Evolutionary conservation across 2,888 invertebrate species (phyloP).

Genomic region (Eretmocerus hayati): DNA sequence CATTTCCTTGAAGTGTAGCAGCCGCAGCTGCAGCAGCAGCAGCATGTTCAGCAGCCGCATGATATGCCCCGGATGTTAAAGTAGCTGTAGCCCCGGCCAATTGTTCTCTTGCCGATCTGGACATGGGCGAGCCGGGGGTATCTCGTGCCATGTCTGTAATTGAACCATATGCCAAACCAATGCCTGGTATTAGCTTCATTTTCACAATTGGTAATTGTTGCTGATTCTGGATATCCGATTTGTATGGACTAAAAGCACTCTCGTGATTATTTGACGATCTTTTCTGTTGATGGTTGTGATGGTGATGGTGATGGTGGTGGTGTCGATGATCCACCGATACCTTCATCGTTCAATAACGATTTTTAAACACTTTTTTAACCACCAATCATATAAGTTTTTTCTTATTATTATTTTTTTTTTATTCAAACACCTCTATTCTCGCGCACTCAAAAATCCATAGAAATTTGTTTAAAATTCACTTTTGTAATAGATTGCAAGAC

Average conservation of each 20-base stretch:
- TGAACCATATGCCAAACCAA: constrained; percentile 14
- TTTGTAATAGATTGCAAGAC: too few relatives aligned
- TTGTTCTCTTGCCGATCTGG: constrained; percentile 44
- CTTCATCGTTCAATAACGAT: too few relatives aligned
- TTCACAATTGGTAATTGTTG: not conserved
- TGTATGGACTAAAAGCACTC: constrained; percentile 30
- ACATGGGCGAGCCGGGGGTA: constrained; percentile 48
- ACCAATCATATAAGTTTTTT: too few relatives aligned
- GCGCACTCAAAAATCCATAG: too few relatives aligned
- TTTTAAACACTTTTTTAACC: too few relatives aligned
- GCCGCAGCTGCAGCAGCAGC: constrained; percentile 12
- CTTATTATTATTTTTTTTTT: too few relatives aligned
- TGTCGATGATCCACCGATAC: too few relatives aligned
- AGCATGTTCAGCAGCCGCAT: constrained; percentile 46
- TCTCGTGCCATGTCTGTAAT: constrained; percentile 48
- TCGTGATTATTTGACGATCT: too few relatives aligned
- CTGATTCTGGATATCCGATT: not conserved
- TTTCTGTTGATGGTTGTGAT: too few relatives aligned
- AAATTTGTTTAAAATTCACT: too few relatives aligned
- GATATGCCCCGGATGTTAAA: constrained; percentile 47
- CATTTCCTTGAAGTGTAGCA: constrained; percentile 51
- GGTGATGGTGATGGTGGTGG: too few relatives aligned
- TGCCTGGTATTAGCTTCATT: constrained; percentile 6
- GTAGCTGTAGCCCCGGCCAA: constrained; percentile 42
- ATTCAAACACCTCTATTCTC: too few relatives aligned